These are phyloP conservation scores for Acronicta psi DNA, from an alignment of 2,888 invertebrate species.

Conservation along the genomic window DNA sequence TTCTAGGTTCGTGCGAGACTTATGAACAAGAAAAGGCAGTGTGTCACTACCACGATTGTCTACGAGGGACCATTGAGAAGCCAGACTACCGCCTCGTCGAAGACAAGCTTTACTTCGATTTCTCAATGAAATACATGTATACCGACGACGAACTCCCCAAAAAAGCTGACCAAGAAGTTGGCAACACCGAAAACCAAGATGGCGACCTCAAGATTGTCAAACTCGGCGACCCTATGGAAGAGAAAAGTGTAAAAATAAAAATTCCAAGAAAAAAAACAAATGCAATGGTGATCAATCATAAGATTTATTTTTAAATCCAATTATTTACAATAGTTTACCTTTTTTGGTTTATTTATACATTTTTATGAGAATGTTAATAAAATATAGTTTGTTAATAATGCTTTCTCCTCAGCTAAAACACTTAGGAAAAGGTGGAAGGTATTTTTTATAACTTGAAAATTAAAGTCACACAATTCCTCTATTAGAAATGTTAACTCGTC, in stretches of 20 bases:
- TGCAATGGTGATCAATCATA: slow-evolving; percentile 85
- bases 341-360: slow-evolving; percentile 4
- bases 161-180: slow-evolving; percentile 20
- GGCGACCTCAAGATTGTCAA: slow-evolving; percentile 43
- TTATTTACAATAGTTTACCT: slow-evolving; percentile 12
- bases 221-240: slow-evolving; percentile 38
- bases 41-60: slow-evolving; percentile 88
- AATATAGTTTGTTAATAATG: not conserved
- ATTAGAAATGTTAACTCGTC: too few relatives aligned
- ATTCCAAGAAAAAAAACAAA: slow-evolving; percentile 73
- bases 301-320: slow-evolving; percentile 79
- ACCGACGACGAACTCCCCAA: slow-evolving; percentile 57
- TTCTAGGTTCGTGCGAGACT: slow-evolving; percentile 90
- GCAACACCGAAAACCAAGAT: slow-evolving; percentile 21
- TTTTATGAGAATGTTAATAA: slow-evolving; percentile 9
- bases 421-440: not conserved
- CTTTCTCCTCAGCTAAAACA: not conserved
- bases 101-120: slow-evolving; percentile 82
- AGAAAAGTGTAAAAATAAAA: slow-evolving; percentile 61
- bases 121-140: slow-evolving; percentile 78
- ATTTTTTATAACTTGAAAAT: too few relatives aligned
- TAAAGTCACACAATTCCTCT: too few relatives aligned
- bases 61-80: slow-evolving; percentile 81
- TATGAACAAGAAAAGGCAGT: slow-evolving; percentile 90
- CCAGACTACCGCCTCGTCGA: slow-evolving; percentile 83